Conservation (phyloP, 2,797 vertebrate genomes). For the Triplophysa bombifrons region DNA sequence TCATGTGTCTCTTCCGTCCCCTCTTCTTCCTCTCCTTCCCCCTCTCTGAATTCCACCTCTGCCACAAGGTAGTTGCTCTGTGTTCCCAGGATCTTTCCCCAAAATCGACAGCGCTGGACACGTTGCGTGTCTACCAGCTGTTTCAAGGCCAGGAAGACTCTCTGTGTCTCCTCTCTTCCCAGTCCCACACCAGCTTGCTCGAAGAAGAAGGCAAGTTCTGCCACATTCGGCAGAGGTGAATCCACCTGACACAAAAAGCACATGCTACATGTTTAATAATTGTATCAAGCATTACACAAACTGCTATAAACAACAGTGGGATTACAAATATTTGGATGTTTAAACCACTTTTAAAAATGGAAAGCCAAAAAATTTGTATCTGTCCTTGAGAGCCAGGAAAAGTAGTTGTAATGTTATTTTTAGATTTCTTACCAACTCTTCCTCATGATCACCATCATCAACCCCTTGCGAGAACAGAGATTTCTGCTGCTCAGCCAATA, state of each 20-base stretch:
- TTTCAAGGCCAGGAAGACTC: slow-evolving; percentile 87
- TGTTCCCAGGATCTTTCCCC: slow-evolving; percentile 91
- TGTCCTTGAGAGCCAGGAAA: too few relatives aligned
- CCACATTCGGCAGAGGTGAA: slow-evolving; percentile 80
- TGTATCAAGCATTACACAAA: too few relatives aligned
- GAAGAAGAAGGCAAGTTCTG: slow-evolving; percentile 87
- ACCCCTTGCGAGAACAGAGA: slow-evolving; percentile 74
- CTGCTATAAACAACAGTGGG: too few relatives aligned
- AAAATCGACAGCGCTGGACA: slow-evolving; percentile 85
- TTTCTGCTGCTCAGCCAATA: slow-evolving; percentile 80
- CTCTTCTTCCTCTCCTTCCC: slow-evolving; percentile 76
- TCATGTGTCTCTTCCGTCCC: slow-evolving; percentile 57
- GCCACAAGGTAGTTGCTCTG: slow-evolving; percentile 88
- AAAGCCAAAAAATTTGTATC: too few relatives aligned
- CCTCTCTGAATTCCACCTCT: slow-evolving; percentile 80
- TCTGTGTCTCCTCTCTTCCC: slow-evolving; percentile 84
- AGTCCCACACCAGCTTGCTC: slow-evolving; percentile 89
- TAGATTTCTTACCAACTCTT: slow-evolving; percentile 63
- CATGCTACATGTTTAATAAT: too few relatives aligned
- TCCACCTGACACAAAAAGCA: slow-evolving; percentile 70
- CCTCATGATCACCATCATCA: slow-evolving; percentile 66
- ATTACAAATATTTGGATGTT: too few relatives aligned
- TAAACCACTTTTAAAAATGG: too few relatives aligned
- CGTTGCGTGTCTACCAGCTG: slow-evolving; percentile 79
- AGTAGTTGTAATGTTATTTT: neutral